Conservation (phyloP, 2,797 vertebrate genomes). For the Loris lydekkerianus region DNA sequence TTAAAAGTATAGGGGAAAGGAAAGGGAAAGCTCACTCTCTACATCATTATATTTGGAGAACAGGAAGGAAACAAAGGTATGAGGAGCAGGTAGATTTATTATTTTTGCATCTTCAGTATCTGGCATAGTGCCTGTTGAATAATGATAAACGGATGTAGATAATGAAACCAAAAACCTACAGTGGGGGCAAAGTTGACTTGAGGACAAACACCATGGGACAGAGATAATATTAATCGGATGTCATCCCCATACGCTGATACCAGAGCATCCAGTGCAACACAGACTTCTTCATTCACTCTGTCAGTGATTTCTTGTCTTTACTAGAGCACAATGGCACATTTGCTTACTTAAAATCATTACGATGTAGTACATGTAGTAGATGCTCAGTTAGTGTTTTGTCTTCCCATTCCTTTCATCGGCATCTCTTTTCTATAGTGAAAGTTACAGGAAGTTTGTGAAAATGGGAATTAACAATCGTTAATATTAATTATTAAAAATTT, state of each 20-base stretch:
- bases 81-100: neutral
- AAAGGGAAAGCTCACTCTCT: neutral
- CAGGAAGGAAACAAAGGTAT: neutral
- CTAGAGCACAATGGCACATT: slow-evolving; percentile 56
- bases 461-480: neutral
- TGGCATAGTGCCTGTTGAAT: neutral
- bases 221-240: slow-evolving; percentile 41
- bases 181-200: slow-evolving; percentile 52
- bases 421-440: slow-evolving; percentile 20
- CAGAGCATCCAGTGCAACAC: slow-evolving; percentile 66
- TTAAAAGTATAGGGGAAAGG: slow-evolving; percentile 39
- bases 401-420: neutral
- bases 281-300: slow-evolving; percentile 64
- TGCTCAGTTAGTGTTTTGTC: slow-evolving; percentile 20
- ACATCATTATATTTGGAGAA: neutral
- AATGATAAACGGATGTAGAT: slow-evolving; percentile 67
- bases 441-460: slow-evolving; percentile 26
- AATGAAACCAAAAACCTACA: slow-evolving; percentile 70
- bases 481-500: neutral
- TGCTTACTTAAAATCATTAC: slow-evolving; percentile 70
- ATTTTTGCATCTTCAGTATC: neutral
- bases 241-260: slow-evolving; percentile 61
- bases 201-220: neutral
- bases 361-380: neutral
- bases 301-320: slow-evolving; percentile 68